Conservation (phyloP, 2,797 vertebrate species). For the Apogon talboti region DNA sequence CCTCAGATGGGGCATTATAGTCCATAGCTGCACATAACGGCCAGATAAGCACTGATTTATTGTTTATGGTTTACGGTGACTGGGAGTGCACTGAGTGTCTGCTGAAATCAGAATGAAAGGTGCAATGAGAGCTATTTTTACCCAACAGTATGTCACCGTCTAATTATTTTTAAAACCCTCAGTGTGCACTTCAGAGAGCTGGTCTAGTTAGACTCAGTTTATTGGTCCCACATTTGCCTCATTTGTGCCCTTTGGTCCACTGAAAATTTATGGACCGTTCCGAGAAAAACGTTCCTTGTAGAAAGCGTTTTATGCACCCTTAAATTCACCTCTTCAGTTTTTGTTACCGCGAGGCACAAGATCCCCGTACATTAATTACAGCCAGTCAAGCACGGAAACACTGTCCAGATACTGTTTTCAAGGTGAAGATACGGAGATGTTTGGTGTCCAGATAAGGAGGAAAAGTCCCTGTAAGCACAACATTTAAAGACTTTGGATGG, state of each 20-base stretch:
- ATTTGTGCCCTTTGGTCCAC: neutral
- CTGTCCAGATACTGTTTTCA: no score
- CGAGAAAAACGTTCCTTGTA: neutral
- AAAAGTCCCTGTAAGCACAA: no score
- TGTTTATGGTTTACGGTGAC: slow-evolving; percentile 30
- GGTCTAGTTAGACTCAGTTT: neutral
- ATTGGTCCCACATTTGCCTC: neutral
- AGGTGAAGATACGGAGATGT: no score
- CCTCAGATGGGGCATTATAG: slow-evolving; percentile 45
- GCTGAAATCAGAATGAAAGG: slow-evolving; percentile 6
- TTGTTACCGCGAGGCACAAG: no score
- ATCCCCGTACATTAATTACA: no score
- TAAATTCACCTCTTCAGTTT: no score
- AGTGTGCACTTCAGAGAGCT: neutral
- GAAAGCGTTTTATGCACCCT: no score
- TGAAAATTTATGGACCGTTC: neutral
- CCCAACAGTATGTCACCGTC: neutral
- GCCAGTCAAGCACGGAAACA: no score
- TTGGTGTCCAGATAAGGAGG: no score
- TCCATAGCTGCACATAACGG: slow-evolving; percentile 22
- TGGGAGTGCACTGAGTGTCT: neutral
- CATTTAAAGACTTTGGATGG: no score
- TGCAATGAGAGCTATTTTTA: neutral
- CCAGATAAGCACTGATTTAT: slow-evolving; percentile 47
- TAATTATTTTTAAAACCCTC: neutral